Conservation (phyloP, 2,113 vertebrate genomes). For the Cyprinodon variegatus region DNA sequence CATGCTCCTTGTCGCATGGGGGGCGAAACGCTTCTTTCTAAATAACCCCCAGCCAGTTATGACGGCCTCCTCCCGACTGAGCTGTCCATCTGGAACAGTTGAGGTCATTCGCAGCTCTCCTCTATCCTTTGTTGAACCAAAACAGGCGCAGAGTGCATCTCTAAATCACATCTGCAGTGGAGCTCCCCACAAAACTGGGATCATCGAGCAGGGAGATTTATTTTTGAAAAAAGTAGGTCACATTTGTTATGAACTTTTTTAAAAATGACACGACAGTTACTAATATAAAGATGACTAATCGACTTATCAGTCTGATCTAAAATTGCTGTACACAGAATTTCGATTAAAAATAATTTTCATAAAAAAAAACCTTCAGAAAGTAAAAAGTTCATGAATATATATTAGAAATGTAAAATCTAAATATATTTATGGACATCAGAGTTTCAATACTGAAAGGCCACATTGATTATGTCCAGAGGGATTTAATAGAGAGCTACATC, state of each 20-base stretch:
- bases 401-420: background rate
- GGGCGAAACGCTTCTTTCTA: conserved; percentile 48
- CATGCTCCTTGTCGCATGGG: conserved; percentile 47
- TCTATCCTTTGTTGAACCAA: conserved; percentile 55
- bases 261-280: background rate
- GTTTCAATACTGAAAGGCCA: background rate
- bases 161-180: background rate
- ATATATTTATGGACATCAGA: background rate
- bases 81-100: conserved; percentile 68
- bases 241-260: background rate
- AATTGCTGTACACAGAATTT: background rate
- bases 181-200: background rate
- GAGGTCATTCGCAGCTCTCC: conserved; percentile 54
- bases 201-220: background rate
- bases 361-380: too few species aligned
- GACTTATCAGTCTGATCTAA: background rate
- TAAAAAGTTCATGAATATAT: background rate
- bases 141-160: conserved; percentile 19
- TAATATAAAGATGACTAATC: background rate
- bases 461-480: too few species aligned
- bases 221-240: background rate
- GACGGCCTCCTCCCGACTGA: conserved; percentile 49
- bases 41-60: conserved; percentile 54
- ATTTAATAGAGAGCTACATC: too few species aligned
- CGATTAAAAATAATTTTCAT: background rate